Evolutionary conservation across 1,140 invertebrate species (phyloP), one percentile per base, ranked within the genome.

Genomic region (Eupeodes corollae): DNA sequence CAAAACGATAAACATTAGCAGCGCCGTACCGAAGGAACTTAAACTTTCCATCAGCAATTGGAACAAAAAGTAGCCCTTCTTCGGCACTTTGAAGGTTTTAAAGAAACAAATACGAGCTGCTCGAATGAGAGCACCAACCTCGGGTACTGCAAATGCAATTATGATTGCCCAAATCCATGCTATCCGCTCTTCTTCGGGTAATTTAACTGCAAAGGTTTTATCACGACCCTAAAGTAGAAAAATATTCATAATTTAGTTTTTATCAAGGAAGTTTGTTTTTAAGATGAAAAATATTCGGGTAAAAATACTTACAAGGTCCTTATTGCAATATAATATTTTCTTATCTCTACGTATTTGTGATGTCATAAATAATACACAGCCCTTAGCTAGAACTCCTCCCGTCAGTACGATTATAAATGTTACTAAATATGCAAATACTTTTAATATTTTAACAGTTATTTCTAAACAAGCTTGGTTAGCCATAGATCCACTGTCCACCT

Each of bases 81-180:
- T 55, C 2, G 66, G 66, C 26, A 45, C 60, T 63, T 41, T 71
- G 50, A 82, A 87, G 2, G 86, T 83, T 59, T 93, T 94, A 74
- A 94, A 95, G 57, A 91, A 82, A 63, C 88, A 92, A 64, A 92
- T 92, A 53, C 90, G 78, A 2, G 82, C 73, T 13, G 89, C 84
- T 39, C 91, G 75, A 54, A 93, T 84, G 12, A 91, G 69, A 0
- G 88, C 83, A 9, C 91, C 88, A 19, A 93, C 71, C 69, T 95
- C 90, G 0, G 91, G 91, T 34, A 91, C 78, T 1, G 86, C 75
- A 58, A 88, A 91, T 1, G 83, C 84, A 52, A 91, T 84, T 32
- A 93, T 72, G n/a, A 95, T 69, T 46, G 86, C 88, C 91, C 91
- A 95, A 64, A 89, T 88, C 90, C 90, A 95, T 10, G 84, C 86